Conservation (phyloP, 2,797 vertebrate species). For the Saxicola maurus region DNA sequence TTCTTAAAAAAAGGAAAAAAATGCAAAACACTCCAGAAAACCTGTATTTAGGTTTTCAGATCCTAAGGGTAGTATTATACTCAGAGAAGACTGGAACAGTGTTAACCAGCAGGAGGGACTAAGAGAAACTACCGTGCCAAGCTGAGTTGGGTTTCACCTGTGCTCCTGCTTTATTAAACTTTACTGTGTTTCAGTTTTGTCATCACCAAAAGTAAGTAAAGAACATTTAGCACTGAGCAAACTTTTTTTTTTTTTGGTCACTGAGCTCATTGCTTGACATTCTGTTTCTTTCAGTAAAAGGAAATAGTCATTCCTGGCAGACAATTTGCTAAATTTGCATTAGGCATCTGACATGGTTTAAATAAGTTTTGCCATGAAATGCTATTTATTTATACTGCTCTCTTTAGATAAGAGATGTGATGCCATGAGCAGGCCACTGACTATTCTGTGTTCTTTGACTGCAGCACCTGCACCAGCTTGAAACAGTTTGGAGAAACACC, state of each 20-base stretch:
- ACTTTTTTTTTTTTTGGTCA: neutral
- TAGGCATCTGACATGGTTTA: neutral
- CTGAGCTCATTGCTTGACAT: neutral
- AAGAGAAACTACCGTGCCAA: neutral
- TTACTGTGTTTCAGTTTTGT: neutral
- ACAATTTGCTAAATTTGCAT: neutral
- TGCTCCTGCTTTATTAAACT: neutral
- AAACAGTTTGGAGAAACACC: neutral
- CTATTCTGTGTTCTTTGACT: neutral
- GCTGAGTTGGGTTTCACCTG: neutral
- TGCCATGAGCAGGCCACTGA: neutral
- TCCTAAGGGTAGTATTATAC: neutral
- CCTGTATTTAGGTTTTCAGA: neutral
- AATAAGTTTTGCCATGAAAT: neutral
- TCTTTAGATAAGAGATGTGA: neutral
- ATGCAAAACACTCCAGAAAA: neutral
- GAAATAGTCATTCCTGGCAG: neutral
- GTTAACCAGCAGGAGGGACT: rapidly evolving
- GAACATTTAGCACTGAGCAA: neutral
- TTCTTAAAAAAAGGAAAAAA: neutral
- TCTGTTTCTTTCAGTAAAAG: neutral
- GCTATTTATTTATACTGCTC: neutral
- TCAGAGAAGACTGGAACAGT: neutral
- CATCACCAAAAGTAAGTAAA: neutral
- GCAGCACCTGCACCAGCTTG: neutral